Evolutionary conservation across 2,113 vertebrate genomes (phyloP), one percentile per base, ranked within the genome.

Genomic region (Myrmecophaga tridactyla): DNA sequence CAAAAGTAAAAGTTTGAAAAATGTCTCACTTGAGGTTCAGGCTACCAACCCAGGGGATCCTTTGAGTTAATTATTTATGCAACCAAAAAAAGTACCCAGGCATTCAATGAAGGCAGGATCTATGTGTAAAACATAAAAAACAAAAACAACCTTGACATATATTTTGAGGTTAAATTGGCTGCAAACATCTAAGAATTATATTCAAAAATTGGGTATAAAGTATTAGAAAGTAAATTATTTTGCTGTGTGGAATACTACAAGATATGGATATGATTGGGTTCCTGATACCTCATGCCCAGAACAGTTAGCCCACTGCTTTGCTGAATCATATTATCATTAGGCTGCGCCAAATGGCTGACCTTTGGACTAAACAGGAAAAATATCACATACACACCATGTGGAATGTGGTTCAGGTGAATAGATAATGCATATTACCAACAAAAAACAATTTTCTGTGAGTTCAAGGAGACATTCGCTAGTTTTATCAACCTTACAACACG

Each of bases 1-100:
- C 48, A 84, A 90, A 89, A 82, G 4, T 17, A 82, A 63, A 88
- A 90, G n/a, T 72, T 60, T 93, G 60, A 46, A 92, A 95, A 93
- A 53, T 72, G 43, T 53, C 10, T 86, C 36, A 63, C 3, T 9
- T 34, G 41, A 95, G 34, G 76, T 83, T 89, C 69, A 86, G 56
- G 48, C 27, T 53, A 48, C 4, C 58, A 92, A 80, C 18, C 53
- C 3, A 46, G 7, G 29, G 27, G 27, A 65, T 25, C 12, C 56
- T 67, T 95, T 90, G 34, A 80, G 63, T 63, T 90, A 88, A 86
- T 53, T 83, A 69, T 70, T 80, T 60, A 80, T 73, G 51, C 25
- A 95, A 41, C 36, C 34, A 82, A 82, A 95, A 93, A 93, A 75
- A 46, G 25, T 48, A 51, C 25, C 63, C 31, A 46, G 53, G 18